Evolutionary conservation across 92 coral and sea anemone species (phyloP).

Genomic region (Epizoanthus rinbou): DNA sequence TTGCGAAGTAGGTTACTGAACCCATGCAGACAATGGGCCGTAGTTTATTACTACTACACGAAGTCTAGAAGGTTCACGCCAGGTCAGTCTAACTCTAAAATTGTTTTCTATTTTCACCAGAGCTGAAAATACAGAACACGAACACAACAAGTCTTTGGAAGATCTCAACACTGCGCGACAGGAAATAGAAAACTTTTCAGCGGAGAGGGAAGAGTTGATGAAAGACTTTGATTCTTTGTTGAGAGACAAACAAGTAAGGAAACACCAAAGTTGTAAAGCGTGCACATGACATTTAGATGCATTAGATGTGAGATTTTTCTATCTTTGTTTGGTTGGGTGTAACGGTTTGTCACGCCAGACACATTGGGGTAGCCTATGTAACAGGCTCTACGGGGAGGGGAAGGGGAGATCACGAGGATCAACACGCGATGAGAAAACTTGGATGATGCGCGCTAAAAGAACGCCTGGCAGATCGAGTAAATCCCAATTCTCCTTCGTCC

Average conservation of each 20-base stretch:
- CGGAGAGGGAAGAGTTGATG: slow-evolving; percentile 33
- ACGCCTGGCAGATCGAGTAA: too few species aligned
- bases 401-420: too few species aligned
- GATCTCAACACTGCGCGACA: slow-evolving; percentile 49
- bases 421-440: too few species aligned
- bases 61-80: background rate
- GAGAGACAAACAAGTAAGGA: slow-evolving; percentile 27
- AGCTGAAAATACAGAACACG: slow-evolving; percentile 41
- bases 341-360: too few species aligned
- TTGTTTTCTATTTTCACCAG: slow-evolving; percentile 8
- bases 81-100: background rate
- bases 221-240: slow-evolving; percentile 25
- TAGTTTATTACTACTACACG: background rate
- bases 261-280: too few species aligned
- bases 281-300: too few species aligned
- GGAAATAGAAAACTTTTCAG: slow-evolving; percentile 49
- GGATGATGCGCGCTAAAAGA: too few species aligned
- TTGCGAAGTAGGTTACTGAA: too few species aligned
- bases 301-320: background rate
- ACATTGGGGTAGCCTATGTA: too few species aligned
- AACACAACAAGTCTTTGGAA: slow-evolving; percentile 43
- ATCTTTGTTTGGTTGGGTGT: background rate
- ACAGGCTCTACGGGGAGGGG: too few species aligned
- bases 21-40: too few species aligned
- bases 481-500: too few species aligned